Percentiles rank a stretch among this genome's conserved stretches.
phyloP scores from a whole-genome alignment of 2,888 invertebrate genomes.

The Agriopis marginaria region DNA sequence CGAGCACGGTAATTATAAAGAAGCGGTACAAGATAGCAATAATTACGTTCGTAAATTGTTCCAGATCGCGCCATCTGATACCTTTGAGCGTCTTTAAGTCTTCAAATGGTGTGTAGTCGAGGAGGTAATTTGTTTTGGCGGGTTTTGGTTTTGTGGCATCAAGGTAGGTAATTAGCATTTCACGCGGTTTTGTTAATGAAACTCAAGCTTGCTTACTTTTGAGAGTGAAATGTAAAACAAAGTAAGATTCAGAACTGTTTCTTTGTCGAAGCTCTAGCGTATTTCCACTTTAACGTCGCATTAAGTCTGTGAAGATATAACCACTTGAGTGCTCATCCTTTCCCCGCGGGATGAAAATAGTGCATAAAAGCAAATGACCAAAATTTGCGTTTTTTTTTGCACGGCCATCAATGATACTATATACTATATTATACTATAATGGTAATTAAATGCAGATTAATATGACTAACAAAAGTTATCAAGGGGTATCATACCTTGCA shows the following conservation, averaged over 20 bases:
- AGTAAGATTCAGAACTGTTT: not conserved
- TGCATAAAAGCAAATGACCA: too few relatives aligned
- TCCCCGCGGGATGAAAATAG: too few relatives aligned
- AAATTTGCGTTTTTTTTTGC: too few relatives aligned
- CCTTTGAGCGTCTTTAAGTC: constrained; percentile 6
- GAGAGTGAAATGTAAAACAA: not conserved
- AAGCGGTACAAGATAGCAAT: constrained; percentile 10
- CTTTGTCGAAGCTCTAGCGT: too few relatives aligned
- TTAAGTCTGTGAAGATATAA: too few relatives aligned
- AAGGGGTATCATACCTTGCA: too few relatives aligned
- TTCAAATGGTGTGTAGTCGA: constrained; percentile 2
- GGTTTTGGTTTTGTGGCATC: not conserved
- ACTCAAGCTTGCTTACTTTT: not conserved
- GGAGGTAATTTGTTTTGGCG: constrained; percentile 3
- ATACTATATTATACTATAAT: too few relatives aligned
- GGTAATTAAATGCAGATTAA: too few relatives aligned
- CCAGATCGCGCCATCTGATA: not conserved
- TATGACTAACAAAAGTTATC: too few relatives aligned
- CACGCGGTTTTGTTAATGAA: not conserved
- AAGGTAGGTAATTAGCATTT: not conserved
- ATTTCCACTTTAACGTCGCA: too few relatives aligned
- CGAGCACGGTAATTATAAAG: constrained; percentile 11
- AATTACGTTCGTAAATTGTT: constrained; percentile 2
- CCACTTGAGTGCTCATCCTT: too few relatives aligned
- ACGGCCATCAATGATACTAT: too few relatives aligned